Evolutionary conservation across 2,113 vertebrate species (phyloP), one percentile per base, ranked within the genome.

Genomic region (Dipodomys ordii): DNA sequence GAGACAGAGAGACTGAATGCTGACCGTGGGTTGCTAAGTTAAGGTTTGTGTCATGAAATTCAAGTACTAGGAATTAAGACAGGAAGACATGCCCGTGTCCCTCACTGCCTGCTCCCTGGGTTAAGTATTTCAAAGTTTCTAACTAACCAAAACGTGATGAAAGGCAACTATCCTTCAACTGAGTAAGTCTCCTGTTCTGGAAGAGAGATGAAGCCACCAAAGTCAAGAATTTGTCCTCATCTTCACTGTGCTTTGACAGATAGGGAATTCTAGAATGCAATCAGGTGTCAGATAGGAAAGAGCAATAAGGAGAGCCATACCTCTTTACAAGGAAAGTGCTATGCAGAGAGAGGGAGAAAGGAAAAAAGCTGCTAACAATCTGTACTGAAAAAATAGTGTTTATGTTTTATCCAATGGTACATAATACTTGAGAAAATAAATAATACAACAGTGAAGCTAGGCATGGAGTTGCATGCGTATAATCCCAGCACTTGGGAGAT

Each of bases 31-130:
- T 39, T 28, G 5, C 2, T 28, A 16, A 6, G 20, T 22, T 3
- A 3, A 89, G 73, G n/a, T 27, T 86, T 69, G 35, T 68, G 67
- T 92, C 23, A 32, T 74, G 60, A 91, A 88, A n/a, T 84, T 81
- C 44, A 27, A 18, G 15, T 18, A 23, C 46, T 23, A 46, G 68
- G n/a, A 76, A 67, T 30, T 65, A 83, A 93, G 13, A 35, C 22
- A 74, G 90, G 27, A 83, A 93, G 35, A 32, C 46, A 46, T 19
- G 20, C 46, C 30, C 1, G 18, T 83, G 62, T 67, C 13, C n/a
- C 20, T 60, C 27, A 28, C 44, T 77, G 0, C 28, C 82, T 83
- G 3, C 25, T 86, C 67, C 28, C 30, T 73, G n/a, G 71, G 27
- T 39, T 60, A 35, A 16, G 30, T 72, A 30, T 83, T 77, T 87